phyloP scores from a whole-genome alignment of 2,888 invertebrate genomes.

The Megamerina dolium region DNA sequence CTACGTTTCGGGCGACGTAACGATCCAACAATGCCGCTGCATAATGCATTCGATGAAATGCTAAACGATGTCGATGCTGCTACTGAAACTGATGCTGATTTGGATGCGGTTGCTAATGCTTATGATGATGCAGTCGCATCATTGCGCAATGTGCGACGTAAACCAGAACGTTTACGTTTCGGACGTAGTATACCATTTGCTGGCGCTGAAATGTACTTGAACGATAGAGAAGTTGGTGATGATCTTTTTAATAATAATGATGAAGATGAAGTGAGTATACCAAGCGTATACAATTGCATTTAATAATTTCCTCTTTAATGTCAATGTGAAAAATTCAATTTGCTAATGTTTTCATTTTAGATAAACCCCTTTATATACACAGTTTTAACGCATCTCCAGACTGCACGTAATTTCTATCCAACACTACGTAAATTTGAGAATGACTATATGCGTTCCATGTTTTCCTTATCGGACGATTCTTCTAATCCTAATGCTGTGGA shows the following conservation, averaged over 20 bases:
- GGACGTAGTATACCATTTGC: conserved; percentile 31
- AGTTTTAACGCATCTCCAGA: too few species aligned
- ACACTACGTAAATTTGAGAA: conserved; percentile 33
- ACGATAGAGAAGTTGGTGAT: conserved; percentile 21
- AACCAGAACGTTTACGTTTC: conserved; percentile 38
- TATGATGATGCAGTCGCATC: conserved; percentile 7
- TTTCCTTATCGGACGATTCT: too few species aligned
- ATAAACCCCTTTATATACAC: too few species aligned
- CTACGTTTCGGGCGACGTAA: conserved; percentile 71
- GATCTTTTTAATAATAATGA: too few species aligned
- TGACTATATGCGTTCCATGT: too few species aligned
- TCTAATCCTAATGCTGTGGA: too few species aligned
- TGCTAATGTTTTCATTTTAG: too few species aligned
- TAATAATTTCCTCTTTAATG: too few species aligned
- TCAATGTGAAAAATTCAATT: too few species aligned
- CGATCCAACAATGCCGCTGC: conserved; percentile 57
- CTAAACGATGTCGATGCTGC: conserved; percentile 21
- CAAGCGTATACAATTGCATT: too few species aligned
- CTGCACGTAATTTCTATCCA: too few species aligned
- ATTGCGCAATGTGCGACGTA: conserved; percentile 23
- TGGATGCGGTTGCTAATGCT: conserved; percentile 5
- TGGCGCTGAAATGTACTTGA: conserved; percentile 8
- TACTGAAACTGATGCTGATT: conserved; percentile 8
- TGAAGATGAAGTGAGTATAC: too few species aligned
- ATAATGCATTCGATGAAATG: conserved; percentile 33